phyloP scores from a whole-genome alignment of 2,888 invertebrate genomes.

The Stomorhina lunata region DNA sequence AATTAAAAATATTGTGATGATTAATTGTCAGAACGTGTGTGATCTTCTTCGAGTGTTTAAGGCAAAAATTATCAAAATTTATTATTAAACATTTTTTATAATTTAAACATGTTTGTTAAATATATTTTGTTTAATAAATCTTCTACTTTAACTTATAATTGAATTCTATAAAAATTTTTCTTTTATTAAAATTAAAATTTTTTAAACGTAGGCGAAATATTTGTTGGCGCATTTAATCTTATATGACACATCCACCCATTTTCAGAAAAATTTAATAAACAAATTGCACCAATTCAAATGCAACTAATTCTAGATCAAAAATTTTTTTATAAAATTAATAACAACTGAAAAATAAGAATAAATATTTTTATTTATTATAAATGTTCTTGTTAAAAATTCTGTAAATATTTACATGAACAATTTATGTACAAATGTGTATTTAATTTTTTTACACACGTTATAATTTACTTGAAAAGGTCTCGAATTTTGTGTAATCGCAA shows the following conservation, averaged over 20 bases:
- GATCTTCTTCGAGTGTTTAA: neutral
- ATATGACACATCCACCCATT: slow-evolving; percentile 48
- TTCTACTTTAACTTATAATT: slow-evolving; percentile 16
- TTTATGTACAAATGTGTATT: neutral
- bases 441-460: neutral
- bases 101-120: slow-evolving; percentile 19
- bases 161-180: neutral
- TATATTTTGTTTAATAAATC: slow-evolving; percentile 22
- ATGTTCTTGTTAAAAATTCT: slow-evolving; percentile 31
- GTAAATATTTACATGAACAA: neutral
- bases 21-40: slow-evolving; percentile 31
- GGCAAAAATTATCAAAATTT: slow-evolving; percentile 7
- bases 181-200: slow-evolving; percentile 15
- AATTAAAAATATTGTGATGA: slow-evolving; percentile 25
- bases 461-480: slow-evolving; percentile 29
- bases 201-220: slow-evolving; percentile 32
- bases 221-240: slow-evolving; percentile 52
- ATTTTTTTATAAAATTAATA: slow-evolving; percentile 35
- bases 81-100: neutral
- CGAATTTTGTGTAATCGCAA: neutral
- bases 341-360: neutral
- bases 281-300: slow-evolving; percentile 11
- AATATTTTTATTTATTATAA: slow-evolving; percentile 41
- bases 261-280: neutral
- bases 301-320: slow-evolving; percentile 42